Conservation (phyloP, 1,140 invertebrate genomes). For the Vanessa tameamea region DNA sequence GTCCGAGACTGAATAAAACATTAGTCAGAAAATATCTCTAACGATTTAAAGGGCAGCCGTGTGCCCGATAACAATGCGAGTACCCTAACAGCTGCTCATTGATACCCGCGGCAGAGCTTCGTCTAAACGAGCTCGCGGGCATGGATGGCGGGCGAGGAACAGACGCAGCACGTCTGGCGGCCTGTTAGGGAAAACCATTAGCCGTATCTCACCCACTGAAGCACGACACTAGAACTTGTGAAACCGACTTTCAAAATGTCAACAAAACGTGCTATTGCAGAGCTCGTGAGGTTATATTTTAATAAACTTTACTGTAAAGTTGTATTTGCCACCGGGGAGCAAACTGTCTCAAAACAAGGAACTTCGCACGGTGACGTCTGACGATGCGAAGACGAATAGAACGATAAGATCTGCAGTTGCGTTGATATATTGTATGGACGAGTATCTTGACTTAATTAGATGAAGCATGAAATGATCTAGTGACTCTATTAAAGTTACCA, state of each 20-base stretch:
- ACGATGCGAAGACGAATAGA: no score
- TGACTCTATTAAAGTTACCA: no score
- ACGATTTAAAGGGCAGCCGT: conserved; percentile 5
- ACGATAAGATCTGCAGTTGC: no score
- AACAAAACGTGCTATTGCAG: not conserved
- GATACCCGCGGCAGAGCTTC: not conserved
- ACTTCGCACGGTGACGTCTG: no score
- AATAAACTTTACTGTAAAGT: not conserved
- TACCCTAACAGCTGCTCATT: conserved; percentile 2
- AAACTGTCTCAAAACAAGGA: no score
- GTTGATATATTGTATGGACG: no score
- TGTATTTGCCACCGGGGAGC: no score
- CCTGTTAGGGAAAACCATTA: not conserved
- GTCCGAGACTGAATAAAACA: conserved; percentile 2
- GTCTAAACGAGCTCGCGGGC: not conserved
- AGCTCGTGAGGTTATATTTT: not conserved
- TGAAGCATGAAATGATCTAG: no score
- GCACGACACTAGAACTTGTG: not conserved
- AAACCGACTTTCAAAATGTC: not conserved
- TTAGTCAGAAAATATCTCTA: conserved; percentile 6
- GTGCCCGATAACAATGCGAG: not conserved
- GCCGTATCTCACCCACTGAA: not conserved
- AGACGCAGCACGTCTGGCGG: not conserved
- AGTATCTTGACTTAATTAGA: no score
- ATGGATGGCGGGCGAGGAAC: not conserved